These are phyloP conservation scores for Elephantulus edwardii DNA, from an alignment of 2,113 vertebrate genomes.

Conservation along the genomic window DNA sequence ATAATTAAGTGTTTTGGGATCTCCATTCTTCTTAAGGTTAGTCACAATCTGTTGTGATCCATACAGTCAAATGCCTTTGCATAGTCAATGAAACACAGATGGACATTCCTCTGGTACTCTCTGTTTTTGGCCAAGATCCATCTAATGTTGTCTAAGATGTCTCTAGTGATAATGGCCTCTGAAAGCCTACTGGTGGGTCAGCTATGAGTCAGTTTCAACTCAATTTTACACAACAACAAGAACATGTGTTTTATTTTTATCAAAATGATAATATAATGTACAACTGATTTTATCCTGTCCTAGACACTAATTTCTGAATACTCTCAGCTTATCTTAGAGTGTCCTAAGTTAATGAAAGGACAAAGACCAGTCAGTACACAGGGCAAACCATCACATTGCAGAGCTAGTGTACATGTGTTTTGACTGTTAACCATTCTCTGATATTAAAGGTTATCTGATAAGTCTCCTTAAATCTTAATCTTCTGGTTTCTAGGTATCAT, in stretches of 20 bases:
- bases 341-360: neutral
- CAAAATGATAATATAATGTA: neutral
- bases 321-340: neutral
- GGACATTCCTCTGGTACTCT: too few relatives aligned
- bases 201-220: too few relatives aligned
- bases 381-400: neutral
- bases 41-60: too few relatives aligned
- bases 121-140: too few relatives aligned
- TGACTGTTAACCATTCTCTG: neutral
- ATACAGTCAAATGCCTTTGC: too few relatives aligned
- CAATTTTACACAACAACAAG: too few relatives aligned
- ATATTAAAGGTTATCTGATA: neutral
- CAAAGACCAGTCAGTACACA: neutral
- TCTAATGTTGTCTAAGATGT: too few relatives aligned
- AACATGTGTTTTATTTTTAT: neutral
- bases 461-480: slow-evolving; percentile 23
- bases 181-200: too few relatives aligned
- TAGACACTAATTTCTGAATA: neutral
- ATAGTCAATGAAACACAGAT: too few relatives aligned
- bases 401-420: neutral
- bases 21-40: too few relatives aligned
- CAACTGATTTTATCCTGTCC: neutral
- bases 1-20: too few relatives aligned
- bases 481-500: neutral
- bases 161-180: too few relatives aligned